Conservation (phyloP, 2,113 vertebrate genomes). For the Bucco capensis region DNA sequence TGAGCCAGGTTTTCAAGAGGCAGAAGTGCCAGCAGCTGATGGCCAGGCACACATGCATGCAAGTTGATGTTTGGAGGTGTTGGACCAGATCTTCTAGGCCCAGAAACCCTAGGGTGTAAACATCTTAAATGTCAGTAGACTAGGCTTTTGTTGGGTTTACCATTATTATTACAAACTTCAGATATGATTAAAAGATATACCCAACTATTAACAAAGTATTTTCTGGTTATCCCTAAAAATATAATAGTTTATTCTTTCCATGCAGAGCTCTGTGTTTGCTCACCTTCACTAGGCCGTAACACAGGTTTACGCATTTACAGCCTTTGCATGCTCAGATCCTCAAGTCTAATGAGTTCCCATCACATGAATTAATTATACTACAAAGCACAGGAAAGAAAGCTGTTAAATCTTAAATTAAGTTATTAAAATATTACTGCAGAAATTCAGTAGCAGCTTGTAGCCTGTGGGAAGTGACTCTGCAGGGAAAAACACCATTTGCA, state of each 20-base stretch:
- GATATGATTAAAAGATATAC: background rate
- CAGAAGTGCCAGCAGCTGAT: background rate
- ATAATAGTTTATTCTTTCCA: background rate
- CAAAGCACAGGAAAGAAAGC: slow-evolving; percentile 11
- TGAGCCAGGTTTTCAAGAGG: background rate
- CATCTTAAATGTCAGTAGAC: background rate
- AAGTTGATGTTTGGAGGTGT: background rate
- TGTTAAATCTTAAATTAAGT: slow-evolving; percentile 45
- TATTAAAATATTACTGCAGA: slow-evolving; percentile 43
- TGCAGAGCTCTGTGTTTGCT: background rate
- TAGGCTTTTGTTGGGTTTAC: background rate
- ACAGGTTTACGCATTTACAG: background rate
- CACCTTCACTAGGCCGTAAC: background rate
- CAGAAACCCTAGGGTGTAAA: background rate
- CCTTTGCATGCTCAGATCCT: background rate
- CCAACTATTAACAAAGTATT: background rate
- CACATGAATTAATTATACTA: slow-evolving; percentile 41
- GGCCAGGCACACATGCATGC: background rate
- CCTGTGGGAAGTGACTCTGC: background rate
- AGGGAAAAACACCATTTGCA: slow-evolving; percentile 9
- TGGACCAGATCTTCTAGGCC: background rate
- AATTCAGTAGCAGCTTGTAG: slow-evolving; percentile 17
- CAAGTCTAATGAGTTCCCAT: background rate
- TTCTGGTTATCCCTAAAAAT: background rate
- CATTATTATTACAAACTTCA: background rate